Base-by-base conservation (phyloP, 2,113 vertebrate genomes). In the Talpa occidentalis region DNA sequence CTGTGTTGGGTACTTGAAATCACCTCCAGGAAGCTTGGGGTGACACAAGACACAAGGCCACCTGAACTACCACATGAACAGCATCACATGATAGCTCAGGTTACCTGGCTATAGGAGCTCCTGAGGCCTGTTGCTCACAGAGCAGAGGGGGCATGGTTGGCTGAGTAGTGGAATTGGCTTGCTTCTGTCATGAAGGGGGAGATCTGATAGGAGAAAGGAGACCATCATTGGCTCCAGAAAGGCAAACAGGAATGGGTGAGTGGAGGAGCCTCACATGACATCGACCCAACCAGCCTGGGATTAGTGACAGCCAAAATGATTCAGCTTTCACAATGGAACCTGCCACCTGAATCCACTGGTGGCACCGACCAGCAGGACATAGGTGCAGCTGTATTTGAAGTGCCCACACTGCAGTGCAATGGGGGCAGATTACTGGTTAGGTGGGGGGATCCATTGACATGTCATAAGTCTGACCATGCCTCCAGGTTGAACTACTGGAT, bases 331-430 rank as follows among this genome's bases (percentile, higher is more conserved):
- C 49, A 69, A 26, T 42, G 16, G 2, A 21, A 67, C 69, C 22
- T 69, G 69, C n/a, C 11, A 22, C n/a, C 10, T 6, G 3, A 74
- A 66, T 49, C 35, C 44, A 37, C 16, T 28, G 32, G n/a, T 24
- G 12, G 9, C 6, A 24, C 24, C 35, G 37, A 73, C 5, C 15
- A 11, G 37, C 16, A 87, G 40, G 28, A 59, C 66, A 22, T 28
- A 6, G 56, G 77, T 42, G 5, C 26, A 76, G 26, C 56, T 49
- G 28, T 2, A 17, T 32, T 10, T 30, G n/a, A 11, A 67, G 11
- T 24, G 16, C 11, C 40, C n/a, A 22, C 1, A 40, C 26, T 14
- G 26, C 10, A n/a, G 12, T 8, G 1, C 10, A 21, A 4, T 8
- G 28, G 8, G 32, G 5, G n/a, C 3, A 67, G 40, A n/a, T 44